Conservation (phyloP, 1,140 invertebrate genomes). For the Lineus longissimus region DNA sequence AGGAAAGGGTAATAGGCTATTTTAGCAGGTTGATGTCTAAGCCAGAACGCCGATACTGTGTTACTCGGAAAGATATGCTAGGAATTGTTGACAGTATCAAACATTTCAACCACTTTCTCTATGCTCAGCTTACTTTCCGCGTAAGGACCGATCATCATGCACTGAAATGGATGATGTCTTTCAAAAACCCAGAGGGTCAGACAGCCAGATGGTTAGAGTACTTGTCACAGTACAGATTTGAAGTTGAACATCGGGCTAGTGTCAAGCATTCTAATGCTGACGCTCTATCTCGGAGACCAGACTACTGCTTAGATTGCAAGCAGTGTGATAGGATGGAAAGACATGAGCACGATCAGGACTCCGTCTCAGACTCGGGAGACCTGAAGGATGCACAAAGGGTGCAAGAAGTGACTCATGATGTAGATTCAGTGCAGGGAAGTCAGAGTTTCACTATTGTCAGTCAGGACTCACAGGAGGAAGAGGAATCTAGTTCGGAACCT, state of each 20-base stretch:
- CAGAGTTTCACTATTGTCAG: no score
- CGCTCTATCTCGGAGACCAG: slow-evolving; percentile 31
- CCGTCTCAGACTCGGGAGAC: no score
- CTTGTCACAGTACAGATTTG: slow-evolving; percentile 55
- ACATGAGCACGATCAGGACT: no score
- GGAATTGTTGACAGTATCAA: slow-evolving; percentile 29
- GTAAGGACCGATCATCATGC: slow-evolving; percentile 31
- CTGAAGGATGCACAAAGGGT: no score
- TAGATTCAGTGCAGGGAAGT: no score
- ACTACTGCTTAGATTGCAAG: no score
- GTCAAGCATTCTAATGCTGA: slow-evolving; percentile 42
- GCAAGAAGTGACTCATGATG: no score
- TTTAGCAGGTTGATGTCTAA: slow-evolving; percentile 12
- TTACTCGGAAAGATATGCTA: slow-evolving; percentile 28
- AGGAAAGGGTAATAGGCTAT: slow-evolving; percentile 23
- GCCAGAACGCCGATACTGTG: slow-evolving; percentile 28
- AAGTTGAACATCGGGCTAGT: slow-evolving; percentile 50
- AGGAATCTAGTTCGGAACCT: no score
- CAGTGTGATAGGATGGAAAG: no score
- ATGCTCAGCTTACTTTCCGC: slow-evolving; percentile 23
- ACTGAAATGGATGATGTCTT: slow-evolving; percentile 18
- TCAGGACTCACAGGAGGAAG: no score
- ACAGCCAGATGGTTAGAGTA: slow-evolving; percentile 54
- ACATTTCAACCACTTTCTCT: slow-evolving; percentile 28
- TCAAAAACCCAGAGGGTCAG: slow-evolving; percentile 15